phyloP scores from a whole-genome alignment of 2,888 invertebrate genomes.

The Seladonia tumulorum region DNA sequence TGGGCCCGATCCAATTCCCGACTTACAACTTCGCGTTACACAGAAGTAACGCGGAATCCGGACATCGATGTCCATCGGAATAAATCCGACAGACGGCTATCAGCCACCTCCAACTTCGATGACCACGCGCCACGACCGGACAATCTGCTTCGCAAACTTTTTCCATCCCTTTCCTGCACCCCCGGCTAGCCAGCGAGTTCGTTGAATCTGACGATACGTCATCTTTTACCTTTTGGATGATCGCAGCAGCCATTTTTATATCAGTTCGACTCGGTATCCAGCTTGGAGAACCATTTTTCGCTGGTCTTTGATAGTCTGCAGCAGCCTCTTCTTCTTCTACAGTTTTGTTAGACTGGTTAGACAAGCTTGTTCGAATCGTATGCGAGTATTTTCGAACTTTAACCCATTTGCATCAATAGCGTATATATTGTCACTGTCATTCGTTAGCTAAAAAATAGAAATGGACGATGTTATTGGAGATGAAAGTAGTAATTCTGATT shows the following conservation, averaged over 20 bases:
- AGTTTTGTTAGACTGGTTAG: too few relatives aligned
- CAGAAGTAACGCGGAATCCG: constrained; percentile 35
- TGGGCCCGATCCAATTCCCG: constrained; percentile 79
- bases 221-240: not conserved
- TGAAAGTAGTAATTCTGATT: too few relatives aligned
- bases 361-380: not conserved
- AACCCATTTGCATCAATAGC: too few relatives aligned
- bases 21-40: constrained; percentile 62
- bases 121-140: not conserved
- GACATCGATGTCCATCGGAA: not conserved
- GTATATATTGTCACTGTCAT: too few relatives aligned
- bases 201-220: not conserved
- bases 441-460: too few relatives aligned
- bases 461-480: too few relatives aligned
- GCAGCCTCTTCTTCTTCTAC: not conserved
- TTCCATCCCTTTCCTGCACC: not conserved
- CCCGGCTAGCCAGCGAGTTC: not conserved
- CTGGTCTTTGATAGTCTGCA: not conserved
- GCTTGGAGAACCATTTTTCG: not conserved
- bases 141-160: not conserved
- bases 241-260: not conserved
- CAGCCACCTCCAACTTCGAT: not conserved
- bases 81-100: not conserved
- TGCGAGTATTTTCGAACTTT: too few relatives aligned
- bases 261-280: not conserved